Evolutionary conservation across 2,797 vertebrate genomes (phyloP).

Genomic region (Acanthurus lineatus): DNA sequence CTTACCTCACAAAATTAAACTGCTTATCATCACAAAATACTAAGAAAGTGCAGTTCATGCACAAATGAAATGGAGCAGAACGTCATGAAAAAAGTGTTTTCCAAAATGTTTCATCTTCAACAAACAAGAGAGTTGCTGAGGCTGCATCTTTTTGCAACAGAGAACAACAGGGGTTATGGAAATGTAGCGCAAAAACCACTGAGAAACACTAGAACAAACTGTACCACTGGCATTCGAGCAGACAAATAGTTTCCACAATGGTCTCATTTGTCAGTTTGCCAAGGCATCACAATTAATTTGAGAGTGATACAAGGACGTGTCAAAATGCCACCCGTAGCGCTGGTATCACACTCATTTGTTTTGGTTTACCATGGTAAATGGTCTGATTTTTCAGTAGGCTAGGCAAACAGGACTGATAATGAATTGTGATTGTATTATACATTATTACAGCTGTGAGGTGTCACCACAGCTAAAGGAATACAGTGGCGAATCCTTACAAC

Average conservation of each 20-base stretch:
- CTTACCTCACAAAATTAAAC: background rate
- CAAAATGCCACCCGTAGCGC: background rate
- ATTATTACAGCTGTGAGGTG: conserved; percentile 32
- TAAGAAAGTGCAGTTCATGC: background rate
- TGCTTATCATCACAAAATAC: conserved; percentile 8
- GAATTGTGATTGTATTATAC: conserved; percentile 34
- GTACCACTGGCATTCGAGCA: conserved; percentile 6
- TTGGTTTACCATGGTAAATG: conserved; percentile 27
- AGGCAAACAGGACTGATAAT: conserved; percentile 26
- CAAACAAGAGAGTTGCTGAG: background rate
- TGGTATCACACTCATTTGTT: conserved; percentile 27
- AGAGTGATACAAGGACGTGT: conserved; percentile 32
- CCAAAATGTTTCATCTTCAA: background rate
- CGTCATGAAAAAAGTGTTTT: background rate
- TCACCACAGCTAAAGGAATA: conserved; percentile 24
- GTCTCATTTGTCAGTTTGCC: conserved; percentile 18
- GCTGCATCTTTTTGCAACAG: background rate
- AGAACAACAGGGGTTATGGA: conserved; percentile 11
- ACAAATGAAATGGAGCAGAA: background rate
- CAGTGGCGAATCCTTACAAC: conserved; percentile 7
- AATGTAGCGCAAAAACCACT: conserved; percentile 7
- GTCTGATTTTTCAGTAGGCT: conserved; percentile 24
- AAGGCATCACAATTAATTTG: conserved; percentile 30
- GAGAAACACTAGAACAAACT: conserved; percentile 7
- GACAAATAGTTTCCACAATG: conserved; percentile 15